Evolutionary conservation across 2,888 invertebrate genomes (phyloP).

Genomic region (Drosophila greeni): DNA sequence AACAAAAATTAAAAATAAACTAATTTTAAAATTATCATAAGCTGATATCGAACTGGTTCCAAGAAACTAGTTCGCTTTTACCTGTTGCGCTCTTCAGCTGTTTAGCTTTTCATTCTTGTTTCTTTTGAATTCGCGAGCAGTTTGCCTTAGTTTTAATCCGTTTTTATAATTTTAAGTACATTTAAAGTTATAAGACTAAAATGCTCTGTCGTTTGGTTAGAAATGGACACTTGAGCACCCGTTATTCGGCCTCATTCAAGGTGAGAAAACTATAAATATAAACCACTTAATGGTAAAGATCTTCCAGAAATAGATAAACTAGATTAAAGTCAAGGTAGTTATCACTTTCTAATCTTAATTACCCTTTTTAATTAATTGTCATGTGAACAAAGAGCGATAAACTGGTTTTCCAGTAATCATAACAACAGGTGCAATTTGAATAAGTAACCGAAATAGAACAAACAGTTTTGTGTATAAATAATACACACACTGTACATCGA

Average conservation of each 20-base stretch:
- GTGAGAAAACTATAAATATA: slow-evolving; percentile 17
- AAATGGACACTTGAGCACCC: slow-evolving; percentile 39
- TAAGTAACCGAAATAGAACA: slow-evolving; percentile 9
- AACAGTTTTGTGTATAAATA: background rate
- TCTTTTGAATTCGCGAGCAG: slow-evolving; percentile 15
- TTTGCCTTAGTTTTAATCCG: slow-evolving; percentile 23
- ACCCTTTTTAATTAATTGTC: slow-evolving; percentile 1
- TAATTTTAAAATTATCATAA: background rate
- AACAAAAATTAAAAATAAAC: too few relatives aligned
- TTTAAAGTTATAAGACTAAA: slow-evolving; percentile 22
- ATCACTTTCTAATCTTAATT: slow-evolving; percentile 7
- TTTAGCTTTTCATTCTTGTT: slow-evolving; percentile 9
- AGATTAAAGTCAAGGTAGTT: background rate
- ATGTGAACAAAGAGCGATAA: slow-evolving; percentile 15
- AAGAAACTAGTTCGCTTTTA: background rate
- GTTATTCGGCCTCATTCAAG: slow-evolving; percentile 56
- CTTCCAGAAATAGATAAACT: background rate
- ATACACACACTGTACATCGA: background rate
- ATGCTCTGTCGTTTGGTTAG: slow-evolving; percentile 58
- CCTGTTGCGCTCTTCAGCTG: slow-evolving; percentile 34
- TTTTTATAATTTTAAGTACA: slow-evolving; percentile 18
- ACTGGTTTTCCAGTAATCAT: slow-evolving; percentile 6
- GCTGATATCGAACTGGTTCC: slow-evolving; percentile 4
- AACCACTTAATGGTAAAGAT: background rate
- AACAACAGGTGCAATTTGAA: slow-evolving; percentile 23